Evolutionary conservation across 2,113 vertebrate species (phyloP).

Genomic region (Puffinus mauretanicus): DNA sequence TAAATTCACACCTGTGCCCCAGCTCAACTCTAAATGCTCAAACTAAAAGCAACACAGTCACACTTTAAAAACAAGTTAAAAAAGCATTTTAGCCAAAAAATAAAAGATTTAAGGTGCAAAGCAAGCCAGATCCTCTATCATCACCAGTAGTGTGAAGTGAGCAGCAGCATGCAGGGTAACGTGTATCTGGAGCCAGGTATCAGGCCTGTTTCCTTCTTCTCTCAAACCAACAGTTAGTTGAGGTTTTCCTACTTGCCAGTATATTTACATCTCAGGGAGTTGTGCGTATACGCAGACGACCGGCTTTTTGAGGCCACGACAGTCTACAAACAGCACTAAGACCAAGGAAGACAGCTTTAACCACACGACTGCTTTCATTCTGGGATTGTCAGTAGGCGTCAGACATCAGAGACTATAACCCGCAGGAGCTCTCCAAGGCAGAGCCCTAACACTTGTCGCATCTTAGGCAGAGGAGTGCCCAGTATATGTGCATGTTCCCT

Average conservation of each 20-base stretch:
- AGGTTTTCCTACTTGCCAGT: background rate
- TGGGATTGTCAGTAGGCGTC: background rate
- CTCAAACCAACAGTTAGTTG: background rate
- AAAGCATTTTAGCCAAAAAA: background rate
- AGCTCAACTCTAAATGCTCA: background rate
- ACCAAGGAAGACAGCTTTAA: background rate
- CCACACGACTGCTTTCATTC: background rate
- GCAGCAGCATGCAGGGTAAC: background rate
- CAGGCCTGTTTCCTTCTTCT: background rate
- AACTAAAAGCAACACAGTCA: background rate
- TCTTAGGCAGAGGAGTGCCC: background rate
- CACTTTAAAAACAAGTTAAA: background rate
- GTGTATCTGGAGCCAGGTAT: background rate
- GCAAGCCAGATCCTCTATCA: background rate
- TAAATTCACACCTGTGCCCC: background rate
- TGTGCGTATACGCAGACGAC: fast-evolving
- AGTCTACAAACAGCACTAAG: background rate
- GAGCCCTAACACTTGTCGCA: fast-evolving
- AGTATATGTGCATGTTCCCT: background rate
- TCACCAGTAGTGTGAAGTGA: background rate
- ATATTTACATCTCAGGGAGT: background rate
- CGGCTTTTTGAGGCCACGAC: background rate
- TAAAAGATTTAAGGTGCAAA: conserved; percentile 50
- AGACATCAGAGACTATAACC: background rate
- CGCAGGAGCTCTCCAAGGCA: background rate